Conservation (phyloP, 2,888 invertebrate species). For the Drosophila nr. perissopoda region DNA sequence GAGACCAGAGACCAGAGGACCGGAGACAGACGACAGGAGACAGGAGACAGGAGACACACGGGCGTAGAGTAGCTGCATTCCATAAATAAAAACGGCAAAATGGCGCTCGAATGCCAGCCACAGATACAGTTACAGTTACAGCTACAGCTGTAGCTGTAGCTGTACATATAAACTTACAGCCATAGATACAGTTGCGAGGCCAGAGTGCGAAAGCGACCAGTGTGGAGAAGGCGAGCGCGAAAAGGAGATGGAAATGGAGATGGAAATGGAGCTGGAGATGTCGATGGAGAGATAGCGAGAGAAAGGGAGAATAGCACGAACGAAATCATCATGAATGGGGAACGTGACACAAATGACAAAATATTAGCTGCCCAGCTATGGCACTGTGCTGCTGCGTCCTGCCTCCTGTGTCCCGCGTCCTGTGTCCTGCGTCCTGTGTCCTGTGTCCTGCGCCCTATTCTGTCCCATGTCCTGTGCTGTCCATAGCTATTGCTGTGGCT, state of each 20-base stretch:
- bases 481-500: conserved; percentile 22
- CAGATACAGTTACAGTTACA: conserved; percentile 37
- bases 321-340: conserved; percentile 80
- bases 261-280: background rate
- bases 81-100: conserved; percentile 78
- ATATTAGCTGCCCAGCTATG: conserved; percentile 70
- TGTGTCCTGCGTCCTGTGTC: conserved; percentile 8
- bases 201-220: conserved; percentile 5
- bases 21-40: conserved; percentile 1
- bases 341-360: conserved; percentile 83
- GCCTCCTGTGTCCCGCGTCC: conserved; percentile 15
- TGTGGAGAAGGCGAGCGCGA: conserved; percentile 5
- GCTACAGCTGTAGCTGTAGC: conserved; percentile 16
- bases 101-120: conserved; percentile 68
- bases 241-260: background rate
- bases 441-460: conserved; percentile 5
- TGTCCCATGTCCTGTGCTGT: conserved; percentile 8
- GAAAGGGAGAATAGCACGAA: conserved; percentile 34
- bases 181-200: conserved; percentile 11
- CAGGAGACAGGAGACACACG: conserved; percentile 14
- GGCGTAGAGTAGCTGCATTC: conserved; percentile 74
- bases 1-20: background rate
- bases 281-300: background rate
- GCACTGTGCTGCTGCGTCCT: conserved; percentile 46
- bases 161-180: conserved; percentile 5